Base-by-base conservation (phyloP, 2,888 invertebrate species). In the Keiferia lycopersicella region DNA sequence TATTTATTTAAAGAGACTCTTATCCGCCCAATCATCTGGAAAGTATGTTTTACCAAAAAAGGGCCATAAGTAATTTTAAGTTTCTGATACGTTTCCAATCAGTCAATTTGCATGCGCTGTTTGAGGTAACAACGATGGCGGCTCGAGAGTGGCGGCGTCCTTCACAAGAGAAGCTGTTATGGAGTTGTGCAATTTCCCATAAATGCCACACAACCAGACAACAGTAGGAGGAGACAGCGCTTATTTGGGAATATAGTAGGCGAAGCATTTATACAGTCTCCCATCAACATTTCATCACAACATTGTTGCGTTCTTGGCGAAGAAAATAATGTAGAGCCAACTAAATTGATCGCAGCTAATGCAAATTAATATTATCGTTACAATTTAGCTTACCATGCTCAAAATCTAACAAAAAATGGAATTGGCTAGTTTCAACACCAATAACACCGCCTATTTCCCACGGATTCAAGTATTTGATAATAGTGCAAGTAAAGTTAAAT, bases 211-310 rank as follows among this genome's bases (percentile, higher is more conserved):
- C 16, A 30, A 56, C 26, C 10, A 34, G 2, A n/a, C 12, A 8
- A 56, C 56, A 34, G 56, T 56, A 56, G 56, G 56, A 26, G 34
- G 10, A n/a, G 34, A 26, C 16, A 10, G 1, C n/a, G 30, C 26
- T 16, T 34, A 56, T 56, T 30, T 56, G 56, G 56, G 56, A 34
- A 56, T 56, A 1, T 10, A 3, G 56, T 56, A 56, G 56, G 56
- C 56, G 56, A n/a, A 7, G 22, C 10, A 14, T 14, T 53, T 26
- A 56, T 26, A 10, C 30, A 30, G 56, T 30, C n/a, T 30, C 30
- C 6, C n/a, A 6, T n/a, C n/a, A 45, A n/a, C 45, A n/a, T 45
- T 45, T 16, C n/a, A 45, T n/a, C 16, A 45, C 11, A 45, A 16
- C n/a, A 45, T n/a, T 45, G 7, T n/a, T 1, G n/a, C 16, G 7